Conservation (phyloP, 2,888 invertebrate species). For the Nezara viridula region DNA sequence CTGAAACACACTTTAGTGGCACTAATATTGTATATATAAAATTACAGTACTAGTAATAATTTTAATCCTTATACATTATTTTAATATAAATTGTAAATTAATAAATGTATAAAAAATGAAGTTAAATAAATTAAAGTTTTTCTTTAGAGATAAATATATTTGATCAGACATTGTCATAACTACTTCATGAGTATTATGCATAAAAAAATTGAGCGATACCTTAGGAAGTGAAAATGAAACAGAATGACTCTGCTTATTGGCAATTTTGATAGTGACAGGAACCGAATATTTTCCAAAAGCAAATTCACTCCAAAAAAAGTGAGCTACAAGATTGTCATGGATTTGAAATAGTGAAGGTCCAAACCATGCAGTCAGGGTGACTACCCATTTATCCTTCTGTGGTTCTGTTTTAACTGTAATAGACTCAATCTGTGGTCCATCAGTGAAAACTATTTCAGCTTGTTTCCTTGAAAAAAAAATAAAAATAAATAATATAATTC, state of each 20-base stretch:
- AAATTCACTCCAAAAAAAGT: neutral
- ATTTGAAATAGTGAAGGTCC: neutral
- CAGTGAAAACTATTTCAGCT: constrained; percentile 77
- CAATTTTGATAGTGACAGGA: neutral
- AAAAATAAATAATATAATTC: neutral
- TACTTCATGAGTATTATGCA: too few relatives aligned
- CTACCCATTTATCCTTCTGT: constrained; percentile 57
- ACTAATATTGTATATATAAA: too few relatives aligned
- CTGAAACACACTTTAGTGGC: too few relatives aligned
- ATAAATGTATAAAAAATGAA: too few relatives aligned
- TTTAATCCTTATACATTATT: too few relatives aligned
- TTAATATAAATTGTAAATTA: too few relatives aligned
- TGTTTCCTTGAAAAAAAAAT: constrained; percentile 74
- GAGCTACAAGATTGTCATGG: constrained; percentile 6
- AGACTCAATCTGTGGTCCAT: constrained; percentile 76
- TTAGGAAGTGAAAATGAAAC: neutral
- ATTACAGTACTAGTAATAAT: too few relatives aligned
- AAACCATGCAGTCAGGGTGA: constrained; percentile 58
- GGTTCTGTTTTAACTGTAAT: constrained; percentile 60
- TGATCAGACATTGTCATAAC: too few relatives aligned
- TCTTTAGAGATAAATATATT: too few relatives aligned
- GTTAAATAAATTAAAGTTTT: too few relatives aligned
- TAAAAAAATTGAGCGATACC: too few relatives aligned
- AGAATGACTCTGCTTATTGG: neutral
- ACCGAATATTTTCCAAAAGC: neutral